Evolutionary conservation across 2,113 vertebrate genomes (phyloP), one percentile per base, ranked within the genome.

Genomic region (Corydoras sp.): DNA sequence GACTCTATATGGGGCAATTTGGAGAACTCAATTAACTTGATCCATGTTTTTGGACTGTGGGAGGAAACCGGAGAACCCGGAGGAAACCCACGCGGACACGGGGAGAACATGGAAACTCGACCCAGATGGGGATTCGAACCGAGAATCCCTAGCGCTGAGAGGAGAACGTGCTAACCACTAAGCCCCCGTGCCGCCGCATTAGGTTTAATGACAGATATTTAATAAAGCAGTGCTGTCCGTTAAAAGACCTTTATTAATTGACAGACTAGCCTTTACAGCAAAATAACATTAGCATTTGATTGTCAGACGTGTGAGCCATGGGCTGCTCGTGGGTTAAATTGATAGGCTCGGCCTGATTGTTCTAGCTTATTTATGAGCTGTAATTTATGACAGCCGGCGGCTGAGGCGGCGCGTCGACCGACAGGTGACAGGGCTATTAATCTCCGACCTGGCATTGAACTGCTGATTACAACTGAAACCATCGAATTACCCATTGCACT

Each of bases 311-410:
- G 85, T 86, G 87, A 91, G 85, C 84, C 14, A 84, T 89, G 88
- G 87, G 86, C 87, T 88, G 90, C 88, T 85, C 89, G 86, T 82
- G 81, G 72, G 87, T 89, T 90, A 90, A 92, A 92, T 93, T 93
- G 92, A 93, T 96, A 90, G 92, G 92, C 92, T 97, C 95, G 92
- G 85, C 90, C 89, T 95, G 93, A 96, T 94, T 95, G 91, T 95
- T 92, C 92, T 88, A 90, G 95, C 92, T 94, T 97, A 97, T 97
- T 98, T 97, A 97, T 94, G 93, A 95, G 93, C 85, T 84, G 90
- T 96, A 97, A 97, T 98, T 98, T 95, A 96, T 95, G 93, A 95
- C 91, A 86, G 80, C 86, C 83, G 87, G 86, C 91, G 89, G 93
- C 89, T 89, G 94, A 93, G 92, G 84, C 92, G 89, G 91, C 92